phyloP scores from a whole-genome alignment of 1,140 invertebrate species.

The Pararge aegeria region DNA sequence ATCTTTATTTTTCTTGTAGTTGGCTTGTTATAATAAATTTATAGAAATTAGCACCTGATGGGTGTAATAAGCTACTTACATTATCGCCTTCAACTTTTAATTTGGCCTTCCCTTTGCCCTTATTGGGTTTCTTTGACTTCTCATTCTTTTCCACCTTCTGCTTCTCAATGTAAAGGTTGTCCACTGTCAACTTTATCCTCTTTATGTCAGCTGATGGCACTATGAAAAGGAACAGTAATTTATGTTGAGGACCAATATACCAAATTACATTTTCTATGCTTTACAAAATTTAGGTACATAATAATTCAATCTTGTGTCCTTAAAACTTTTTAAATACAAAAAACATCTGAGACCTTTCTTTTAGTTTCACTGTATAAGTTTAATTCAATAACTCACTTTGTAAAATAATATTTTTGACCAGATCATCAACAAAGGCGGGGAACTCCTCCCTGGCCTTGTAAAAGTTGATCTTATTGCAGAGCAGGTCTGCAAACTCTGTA shows the following conservation, averaged over 20 bases:
- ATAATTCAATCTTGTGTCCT: too few species aligned
- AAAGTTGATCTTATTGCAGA: constrained; percentile 86
- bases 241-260: too few species aligned
- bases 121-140: constrained; percentile 86
- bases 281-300: too few species aligned
- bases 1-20: too few species aligned
- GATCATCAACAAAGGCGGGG: constrained; percentile 87
- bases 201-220: constrained; percentile 87
- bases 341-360: too few species aligned
- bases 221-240: constrained; percentile 44
- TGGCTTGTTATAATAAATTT: too few species aligned
- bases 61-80: constrained; percentile 69
- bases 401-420: constrained; percentile 88
- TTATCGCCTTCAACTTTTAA: constrained; percentile 88
- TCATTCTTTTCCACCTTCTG: constrained; percentile 88
- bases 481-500: constrained; percentile 86
- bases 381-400: constrained; percentile 84
- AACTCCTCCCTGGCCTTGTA: constrained; percentile 87
- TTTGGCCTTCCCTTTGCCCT: constrained; percentile 89
- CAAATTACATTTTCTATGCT: too few species aligned
- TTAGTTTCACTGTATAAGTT: too few species aligned
- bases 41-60: not conserved
- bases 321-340: too few species aligned
- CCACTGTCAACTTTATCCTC: constrained; percentile 89
- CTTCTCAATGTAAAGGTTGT: constrained; percentile 90